phyloP scores from a whole-genome alignment of 2,888 invertebrate genomes.

The Thera obeliscata region DNA sequence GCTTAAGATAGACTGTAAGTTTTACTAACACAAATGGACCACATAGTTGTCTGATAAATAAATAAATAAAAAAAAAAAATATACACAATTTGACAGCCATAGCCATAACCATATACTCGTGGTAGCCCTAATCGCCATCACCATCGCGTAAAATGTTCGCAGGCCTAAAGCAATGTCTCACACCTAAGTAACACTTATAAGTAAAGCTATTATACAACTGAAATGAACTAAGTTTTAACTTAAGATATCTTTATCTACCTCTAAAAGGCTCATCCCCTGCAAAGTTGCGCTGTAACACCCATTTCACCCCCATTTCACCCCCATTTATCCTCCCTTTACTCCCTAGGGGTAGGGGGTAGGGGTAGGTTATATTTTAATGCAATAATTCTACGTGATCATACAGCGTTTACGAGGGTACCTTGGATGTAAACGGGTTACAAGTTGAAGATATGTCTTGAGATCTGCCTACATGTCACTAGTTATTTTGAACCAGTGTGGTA shows the following conservation, averaged over 20 bases:
- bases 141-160: no score
- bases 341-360: slow-evolving; percentile 30
- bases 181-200: neutral
- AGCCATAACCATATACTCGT: no score
- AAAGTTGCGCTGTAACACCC: slow-evolving; percentile 20
- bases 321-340: neutral
- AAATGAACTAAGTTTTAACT: slow-evolving; percentile 14
- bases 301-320: slow-evolving; percentile 8
- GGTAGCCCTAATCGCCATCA: no score
- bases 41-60: no score
- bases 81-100: no score
- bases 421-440: slow-evolving; percentile 12
- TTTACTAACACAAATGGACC: no score
- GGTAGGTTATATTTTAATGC: slow-evolving; percentile 79
- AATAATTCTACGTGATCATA: slow-evolving; percentile 82
- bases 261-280: slow-evolving; percentile 24
- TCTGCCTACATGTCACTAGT: no score
- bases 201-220: neutral
- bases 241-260: slow-evolving; percentile 8
- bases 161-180: no score
- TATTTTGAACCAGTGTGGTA: no score
- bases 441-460: slow-evolving; percentile 45
- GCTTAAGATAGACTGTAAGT: no score
- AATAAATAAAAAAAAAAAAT: no score
- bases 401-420: slow-evolving; percentile 73